Evolutionary conservation across 2,797 vertebrate species (phyloP), one percentile per base, ranked within the genome.

Genomic region (Manis crassicaudata): DNA sequence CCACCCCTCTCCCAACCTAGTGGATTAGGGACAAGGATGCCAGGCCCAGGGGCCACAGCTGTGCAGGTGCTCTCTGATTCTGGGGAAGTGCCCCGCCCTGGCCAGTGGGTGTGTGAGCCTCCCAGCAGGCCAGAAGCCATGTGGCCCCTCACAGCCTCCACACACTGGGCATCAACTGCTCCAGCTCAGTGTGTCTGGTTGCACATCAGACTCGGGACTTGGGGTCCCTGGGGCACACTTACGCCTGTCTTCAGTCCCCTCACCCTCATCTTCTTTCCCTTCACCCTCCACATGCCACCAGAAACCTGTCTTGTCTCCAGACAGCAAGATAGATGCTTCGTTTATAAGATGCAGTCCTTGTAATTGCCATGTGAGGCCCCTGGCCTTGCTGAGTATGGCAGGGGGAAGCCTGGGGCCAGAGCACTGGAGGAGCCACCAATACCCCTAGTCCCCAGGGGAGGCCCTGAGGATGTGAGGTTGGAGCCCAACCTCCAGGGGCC

Each of bases 401-500:
- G 37, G 27, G 16, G 65, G 3, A 68, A 27, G 8, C 25, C 0
- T 16, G 8, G 56, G 9, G 18, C 77, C 37, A 16, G 21, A 80
- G 43, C 29, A n/a, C 17, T 37, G 23, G 63, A 89, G 82, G 17
- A 88, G 25, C 13, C 16, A n/a, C 18, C 3, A 21, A 29, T 12
- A 17, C 18, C 68, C 56, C 7, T 25, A 7, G 40, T 27, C 54
- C 43, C 7, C 16, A 18, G 56, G 5, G 17, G 11, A 58, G 62
- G 18, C 14, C 20, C 29, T 1, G 0, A 77, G 73, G 43, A 5
- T 0, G 3, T 27, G 7, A 46, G 58, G 56, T 14, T 88, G 60
- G 6, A 23, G 5, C 3, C 60, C 0, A 7, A 4, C 13, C 40
- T 3, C 2, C 5, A 2, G 37, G 1, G 25, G 54, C 37, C 5